These are phyloP conservation scores for Campylorhamphus procurvoides DNA, from an alignment of 2,113 vertebrate genomes.

Conservation along the genomic window DNA sequence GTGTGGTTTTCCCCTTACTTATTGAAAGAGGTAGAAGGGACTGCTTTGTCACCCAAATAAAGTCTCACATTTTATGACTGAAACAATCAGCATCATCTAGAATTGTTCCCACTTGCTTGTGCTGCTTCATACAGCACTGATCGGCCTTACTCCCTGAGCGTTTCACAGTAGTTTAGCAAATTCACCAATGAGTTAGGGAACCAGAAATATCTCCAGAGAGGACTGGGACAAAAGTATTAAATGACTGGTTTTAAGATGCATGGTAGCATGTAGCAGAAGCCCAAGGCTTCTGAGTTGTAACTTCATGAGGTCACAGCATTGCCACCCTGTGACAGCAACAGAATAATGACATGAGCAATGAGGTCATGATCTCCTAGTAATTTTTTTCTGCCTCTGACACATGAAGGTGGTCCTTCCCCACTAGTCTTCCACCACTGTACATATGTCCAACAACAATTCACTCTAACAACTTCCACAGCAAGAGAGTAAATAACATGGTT, in stretches of 20 bases:
- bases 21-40: not conserved
- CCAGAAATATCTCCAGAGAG: not conserved
- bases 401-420: not conserved
- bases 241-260: not conserved
- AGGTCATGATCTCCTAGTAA: not conserved
- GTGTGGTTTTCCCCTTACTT: not conserved
- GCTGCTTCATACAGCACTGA: not conserved
- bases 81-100: not conserved
- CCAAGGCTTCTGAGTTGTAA: fast-evolving
- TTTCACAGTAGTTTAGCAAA: not conserved
- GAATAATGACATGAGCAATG: not conserved
- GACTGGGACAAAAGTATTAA: not conserved
- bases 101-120: not conserved
- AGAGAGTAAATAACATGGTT: not conserved
- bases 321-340: not conserved
- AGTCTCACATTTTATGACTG: fast-evolving
- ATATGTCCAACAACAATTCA: not conserved
- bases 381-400: not conserved
- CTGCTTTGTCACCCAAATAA: not conserved
- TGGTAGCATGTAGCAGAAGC: not conserved
- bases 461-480: not conserved
- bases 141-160: not conserved
- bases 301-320: not conserved
- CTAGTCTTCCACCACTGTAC: not conserved
- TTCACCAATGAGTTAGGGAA: not conserved